phyloP scores from a whole-genome alignment of 2,888 invertebrate genomes.

The Pardosa pseudoannulata region DNA sequence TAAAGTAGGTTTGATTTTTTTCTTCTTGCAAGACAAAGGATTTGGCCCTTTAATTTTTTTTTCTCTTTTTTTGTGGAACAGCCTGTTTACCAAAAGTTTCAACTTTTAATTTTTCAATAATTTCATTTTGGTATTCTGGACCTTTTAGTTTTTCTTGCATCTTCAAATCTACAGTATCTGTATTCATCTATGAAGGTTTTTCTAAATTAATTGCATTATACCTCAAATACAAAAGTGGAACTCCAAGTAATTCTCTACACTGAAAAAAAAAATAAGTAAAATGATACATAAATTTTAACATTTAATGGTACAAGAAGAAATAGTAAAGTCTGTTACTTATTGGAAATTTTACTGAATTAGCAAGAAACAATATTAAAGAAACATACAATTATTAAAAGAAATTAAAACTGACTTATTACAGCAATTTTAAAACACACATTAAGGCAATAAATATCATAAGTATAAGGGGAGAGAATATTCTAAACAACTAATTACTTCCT shows the following conservation, averaged over 20 bases:
- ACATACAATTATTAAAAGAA: too few species aligned
- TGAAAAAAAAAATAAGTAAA: conserved; percentile 43
- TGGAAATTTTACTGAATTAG: too few species aligned
- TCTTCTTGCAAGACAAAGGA: conserved; percentile 86
- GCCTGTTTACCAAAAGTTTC: conserved; percentile 76
- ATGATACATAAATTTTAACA: too few species aligned
- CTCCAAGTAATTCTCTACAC: conserved; percentile 84
- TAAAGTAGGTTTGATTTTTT: conserved; percentile 76
- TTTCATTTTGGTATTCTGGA: conserved; percentile 76
- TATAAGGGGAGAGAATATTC: too few species aligned
- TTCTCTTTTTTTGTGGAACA: conserved; percentile 77
- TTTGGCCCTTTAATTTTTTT: conserved; percentile 84
- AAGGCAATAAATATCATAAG: too few species aligned
- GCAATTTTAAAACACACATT: too few species aligned
- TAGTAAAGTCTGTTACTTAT: too few species aligned
- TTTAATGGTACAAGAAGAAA: too few species aligned
- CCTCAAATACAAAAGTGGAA: conserved; percentile 90
- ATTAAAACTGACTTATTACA: too few species aligned
- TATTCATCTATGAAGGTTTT: conserved; percentile 85
- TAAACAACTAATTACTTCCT: too few species aligned
- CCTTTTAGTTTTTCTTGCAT: conserved; percentile 78
- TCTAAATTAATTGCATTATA: conserved; percentile 90
- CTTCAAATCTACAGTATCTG: conserved; percentile 81
- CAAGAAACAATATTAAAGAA: too few species aligned
- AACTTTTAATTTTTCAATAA: conserved; percentile 77